Evolutionary conservation across 2,797 vertebrate species (phyloP), one percentile per base, ranked within the genome.

Genomic region (Thunnus albacares): DNA sequence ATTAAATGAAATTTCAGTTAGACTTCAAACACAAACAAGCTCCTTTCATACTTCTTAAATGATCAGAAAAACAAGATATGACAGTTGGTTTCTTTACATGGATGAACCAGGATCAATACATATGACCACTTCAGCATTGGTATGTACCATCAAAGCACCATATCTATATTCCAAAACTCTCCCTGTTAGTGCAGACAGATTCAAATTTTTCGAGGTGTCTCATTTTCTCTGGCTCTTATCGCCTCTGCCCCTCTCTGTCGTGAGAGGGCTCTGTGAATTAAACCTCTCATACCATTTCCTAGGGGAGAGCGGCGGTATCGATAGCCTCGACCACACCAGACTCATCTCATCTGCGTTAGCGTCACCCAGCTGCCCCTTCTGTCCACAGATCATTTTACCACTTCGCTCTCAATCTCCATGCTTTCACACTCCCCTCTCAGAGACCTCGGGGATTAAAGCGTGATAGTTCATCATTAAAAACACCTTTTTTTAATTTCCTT

Each of bases 201-300:
- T 63, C 22, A 0, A 13, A 59, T 49, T 64, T 60, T 45, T 64
- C 2, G 1, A 70, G 81, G 80, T 59, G 72, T 75, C 70, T 81
- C 77, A 63, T 80, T 86, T 84, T 72, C 65, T 56, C 28, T 0
- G 2, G 43, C 47, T 75, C 45, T 8, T 6, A 8, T 14, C 13
- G 7, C 52, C 22, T 15, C 5, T 53, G 5, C 12, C 11, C 9
- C 11, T 64, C 30, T 30, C 58, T 17, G 18, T 47, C 11, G 3
- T 15, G 41, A 51, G 57, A 79, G 24, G 22, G 14, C 51, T 58
- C 72, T 69, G 67, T 73, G 79, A 87, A 84, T 70, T 47, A 77
- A 83, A 57, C 28, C 30, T 55, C 47, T 77, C 43, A 2, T 24
- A 15, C 30, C 18, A n/a, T 72, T 72, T 75, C 67, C 61, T 59